Evolutionary conservation across 2,797 vertebrate species (phyloP).

Genomic region (Chiloscyllium punctatum): DNA sequence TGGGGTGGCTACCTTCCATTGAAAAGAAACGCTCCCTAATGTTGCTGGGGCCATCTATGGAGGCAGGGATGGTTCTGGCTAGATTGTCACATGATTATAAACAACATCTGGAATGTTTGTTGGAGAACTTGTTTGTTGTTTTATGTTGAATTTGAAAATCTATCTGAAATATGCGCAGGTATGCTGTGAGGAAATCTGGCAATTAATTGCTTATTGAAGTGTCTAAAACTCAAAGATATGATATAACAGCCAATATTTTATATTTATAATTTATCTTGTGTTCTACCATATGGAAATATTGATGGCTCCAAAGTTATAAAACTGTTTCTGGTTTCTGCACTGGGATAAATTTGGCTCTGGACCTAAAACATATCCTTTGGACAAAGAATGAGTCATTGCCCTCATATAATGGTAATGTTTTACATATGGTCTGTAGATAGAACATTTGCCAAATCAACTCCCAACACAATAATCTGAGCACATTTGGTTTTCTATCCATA

Average conservation of each 20-base stretch:
- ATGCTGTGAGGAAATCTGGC: neutral
- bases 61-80: too few species aligned
- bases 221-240: neutral
- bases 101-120: neutral
- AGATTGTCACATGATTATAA: neutral
- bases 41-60: too few species aligned
- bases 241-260: neutral
- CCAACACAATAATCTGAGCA: neutral
- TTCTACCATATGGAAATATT: conserved; percentile 4
- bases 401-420: neutral
- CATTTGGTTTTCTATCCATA: neutral
- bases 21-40: neutral
- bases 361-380: neutral
- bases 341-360: too few species aligned
- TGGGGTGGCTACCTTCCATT: neutral
- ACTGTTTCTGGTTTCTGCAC: conserved; percentile 4
- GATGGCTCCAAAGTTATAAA: conserved; percentile 1
- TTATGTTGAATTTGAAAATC: neutral
- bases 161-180: neutral
- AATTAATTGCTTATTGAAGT: neutral
- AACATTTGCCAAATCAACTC: neutral
- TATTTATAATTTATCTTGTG: neutral
- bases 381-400: conserved; percentile 3
- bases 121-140: neutral
- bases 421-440: neutral